Evolutionary conservation across 2,113 vertebrate genomes (phyloP).

Genomic region (Sigmodon hispidus): DNA sequence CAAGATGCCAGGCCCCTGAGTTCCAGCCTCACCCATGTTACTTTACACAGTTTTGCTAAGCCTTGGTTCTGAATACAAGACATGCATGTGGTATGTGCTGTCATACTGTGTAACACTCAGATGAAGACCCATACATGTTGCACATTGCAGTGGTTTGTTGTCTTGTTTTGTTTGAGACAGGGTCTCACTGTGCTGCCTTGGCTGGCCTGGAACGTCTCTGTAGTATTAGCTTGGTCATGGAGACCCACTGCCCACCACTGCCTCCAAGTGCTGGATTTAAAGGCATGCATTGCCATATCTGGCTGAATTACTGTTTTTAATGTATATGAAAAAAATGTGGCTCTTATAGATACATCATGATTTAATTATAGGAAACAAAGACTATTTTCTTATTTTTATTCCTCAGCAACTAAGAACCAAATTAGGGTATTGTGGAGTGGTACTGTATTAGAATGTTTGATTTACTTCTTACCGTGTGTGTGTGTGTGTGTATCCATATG

Average conservation of each 20-base stretch:
- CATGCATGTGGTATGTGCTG: background rate
- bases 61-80: background rate
- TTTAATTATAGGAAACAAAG: background rate
- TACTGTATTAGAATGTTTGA: background rate
- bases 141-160: background rate
- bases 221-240: background rate
- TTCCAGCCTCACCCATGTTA: background rate
- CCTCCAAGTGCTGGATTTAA: background rate
- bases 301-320: background rate
- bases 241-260: background rate
- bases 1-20: background rate
- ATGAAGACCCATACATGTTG: background rate
- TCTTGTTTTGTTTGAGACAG: background rate
- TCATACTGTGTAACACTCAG: background rate
- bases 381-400: background rate
- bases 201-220: background rate
- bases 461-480: background rate
- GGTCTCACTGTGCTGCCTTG: background rate
- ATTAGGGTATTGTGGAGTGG: background rate
- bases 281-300: background rate
- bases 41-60: too few species aligned
- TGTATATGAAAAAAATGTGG: background rate
- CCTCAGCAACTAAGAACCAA: background rate
- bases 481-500: background rate
- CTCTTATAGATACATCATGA: background rate